Base-by-base conservation (phyloP, 2,797 vertebrate genomes). In the Psittacula echo region DNA sequence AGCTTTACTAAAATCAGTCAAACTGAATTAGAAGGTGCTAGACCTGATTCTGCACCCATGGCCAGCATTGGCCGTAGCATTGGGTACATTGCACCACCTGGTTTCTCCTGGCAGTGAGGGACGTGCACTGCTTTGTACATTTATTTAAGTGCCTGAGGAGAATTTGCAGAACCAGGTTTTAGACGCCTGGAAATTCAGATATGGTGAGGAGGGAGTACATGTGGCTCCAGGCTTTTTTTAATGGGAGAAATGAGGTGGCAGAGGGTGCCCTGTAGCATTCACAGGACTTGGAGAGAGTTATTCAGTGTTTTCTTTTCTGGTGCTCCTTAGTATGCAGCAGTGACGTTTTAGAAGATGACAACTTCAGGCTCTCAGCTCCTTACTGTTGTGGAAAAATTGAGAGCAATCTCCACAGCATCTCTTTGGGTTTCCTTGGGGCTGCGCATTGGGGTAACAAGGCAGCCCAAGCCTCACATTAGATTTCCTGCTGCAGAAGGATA, bases 131-230 rank as follows among this genome's bases (percentile, higher is more conserved):
- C 83, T 87, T 58, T 81, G 39, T 81, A 17, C 20, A 3, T 58
- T 83, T 60, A n/a, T 89, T 81, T 48, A 48, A 83, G 19, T 65
- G 65, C 75, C 89, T 61, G 32, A 45, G 47, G 66, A 32, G 29
- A 77, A 27, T 79, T 30, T 87, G 41, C 70, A 56, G 75, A 80
- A 60, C 21, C 29, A 39, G 42, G 32, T 53, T 90, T 85, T 73
- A 62, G 65, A 58, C 70, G 65, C 71, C 62, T 94, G 65, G n/a
- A 74, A 95, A 73, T 90, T 71, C 44, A 85, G 60, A 75, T 81
- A 15, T 1, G 17, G 53, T 78, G 70, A 93, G 37, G 67, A 76
- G 39, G 68, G 22, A 66, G 13, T 41, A 23, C 3, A 8, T 2
- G 1, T 88, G 67, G 50, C 74, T 90, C 39, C 39, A 50, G 53